Conservation (phyloP, 2,888 invertebrate species). For the Coleophora flavipennella region DNA sequence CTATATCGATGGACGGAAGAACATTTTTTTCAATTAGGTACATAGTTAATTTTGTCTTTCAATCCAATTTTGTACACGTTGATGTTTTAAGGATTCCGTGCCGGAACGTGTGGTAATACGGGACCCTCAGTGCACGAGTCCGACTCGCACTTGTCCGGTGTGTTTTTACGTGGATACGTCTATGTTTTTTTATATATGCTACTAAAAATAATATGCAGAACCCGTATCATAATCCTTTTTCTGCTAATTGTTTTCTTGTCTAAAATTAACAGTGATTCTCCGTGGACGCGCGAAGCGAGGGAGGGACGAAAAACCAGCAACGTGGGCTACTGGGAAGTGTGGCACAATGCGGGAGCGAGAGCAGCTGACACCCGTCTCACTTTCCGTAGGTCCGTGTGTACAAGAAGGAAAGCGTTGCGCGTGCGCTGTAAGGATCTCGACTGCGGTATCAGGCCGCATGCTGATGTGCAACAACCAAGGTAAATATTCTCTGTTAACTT, state of each 20-base stretch:
- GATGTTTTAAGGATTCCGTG: too few relatives aligned
- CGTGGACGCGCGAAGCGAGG: constrained; percentile 55
- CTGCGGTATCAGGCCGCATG: constrained; percentile 80
- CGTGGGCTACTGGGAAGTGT: constrained; percentile 74
- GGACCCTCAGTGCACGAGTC: too few relatives aligned
- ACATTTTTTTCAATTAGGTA: too few relatives aligned
- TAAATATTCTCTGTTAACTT: constrained; percentile 29
- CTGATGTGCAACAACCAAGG: constrained; percentile 78
- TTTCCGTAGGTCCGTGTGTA: constrained; percentile 76
- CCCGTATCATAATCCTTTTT: too few relatives aligned
- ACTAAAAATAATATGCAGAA: too few relatives aligned
- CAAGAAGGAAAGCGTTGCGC: constrained; percentile 74
- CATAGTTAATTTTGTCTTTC: too few relatives aligned
- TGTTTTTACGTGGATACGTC: too few relatives aligned
- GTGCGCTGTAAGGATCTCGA: constrained; percentile 79
- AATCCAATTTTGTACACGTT: too few relatives aligned
- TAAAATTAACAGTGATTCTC: constrained; percentile 39
- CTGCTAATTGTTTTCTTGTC: neutral
- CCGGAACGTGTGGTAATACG: too few relatives aligned
- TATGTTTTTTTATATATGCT: too few relatives aligned
- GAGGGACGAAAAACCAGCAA: constrained; percentile 47
- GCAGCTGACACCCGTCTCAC: constrained; percentile 74
- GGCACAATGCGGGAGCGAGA: constrained; percentile 65
- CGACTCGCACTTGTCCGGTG: too few relatives aligned
- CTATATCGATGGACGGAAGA: too few relatives aligned